Base-by-base conservation (phyloP, 2,888 invertebrate genomes). In the Helleia helle region DNA sequence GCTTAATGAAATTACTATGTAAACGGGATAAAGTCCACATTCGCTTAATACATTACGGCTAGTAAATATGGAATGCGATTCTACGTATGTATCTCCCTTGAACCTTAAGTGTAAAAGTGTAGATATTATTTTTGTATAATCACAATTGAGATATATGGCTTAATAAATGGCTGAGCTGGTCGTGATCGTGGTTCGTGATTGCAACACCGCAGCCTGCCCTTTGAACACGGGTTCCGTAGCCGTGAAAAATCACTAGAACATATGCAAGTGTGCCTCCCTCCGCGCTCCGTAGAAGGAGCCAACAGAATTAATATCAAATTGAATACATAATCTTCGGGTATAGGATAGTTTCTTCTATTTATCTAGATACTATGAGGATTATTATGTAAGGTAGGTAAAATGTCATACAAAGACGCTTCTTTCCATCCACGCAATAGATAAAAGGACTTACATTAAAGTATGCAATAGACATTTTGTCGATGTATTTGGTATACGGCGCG, bases 241-340 rank as follows among this genome's bases (percentile, higher is more conserved):
- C 77, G 83, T 84, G 84, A 84, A 84, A 83, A 83, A 83, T 81
- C 79, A 83, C 75, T 77, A 70, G 71, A 75, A 81, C 84, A 80
- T 54, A 53, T 84, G 83, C 80, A 79, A 75, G 71, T 31, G 18
- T 4, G 18, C 11, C 7, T 11, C 2, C 22, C 6, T 22, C 22
- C 1, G 22, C 22, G 22, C 22, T 22, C 12, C 17, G 9, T 31
- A 17, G 7, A 17, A 5, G 18, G 18, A 17, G 15, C 15, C 15
- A 15, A 8, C 6, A n/a, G n/a, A n/a, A n/a, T n/a, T n/a, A n/a
- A n/a, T n/a, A n/a, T n/a, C n/a, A n/a, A n/a, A 24, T 8, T 24
- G 2, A 4, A 4, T 24, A 24, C 24, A 24, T 24, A 8, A 30
- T n/a, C n/a, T n/a, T n/a, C n/a, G n/a, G n/a, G n/a, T n/a, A n/a